Conservation (phyloP, 2,113 vertebrate genomes). For the Gnathonemus longibarbis region DNA sequence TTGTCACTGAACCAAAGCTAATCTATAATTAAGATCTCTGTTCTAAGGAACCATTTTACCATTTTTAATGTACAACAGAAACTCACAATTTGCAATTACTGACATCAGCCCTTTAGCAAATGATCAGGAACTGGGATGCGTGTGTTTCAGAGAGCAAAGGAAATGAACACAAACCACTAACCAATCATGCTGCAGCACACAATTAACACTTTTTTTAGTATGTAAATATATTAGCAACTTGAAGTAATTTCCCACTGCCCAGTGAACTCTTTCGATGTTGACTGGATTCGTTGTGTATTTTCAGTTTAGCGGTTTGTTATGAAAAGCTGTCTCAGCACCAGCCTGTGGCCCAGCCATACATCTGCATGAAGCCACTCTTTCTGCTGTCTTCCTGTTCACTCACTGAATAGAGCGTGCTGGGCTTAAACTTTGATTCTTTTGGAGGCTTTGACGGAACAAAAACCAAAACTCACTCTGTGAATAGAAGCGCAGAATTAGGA, state of each 20-base stretch:
- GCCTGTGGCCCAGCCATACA: constrained; percentile 24
- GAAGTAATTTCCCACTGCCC: constrained; percentile 41
- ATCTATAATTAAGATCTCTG: constrained; percentile 6
- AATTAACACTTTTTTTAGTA: constrained; percentile 21
- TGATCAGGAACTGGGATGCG: neutral
- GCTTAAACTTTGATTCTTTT: neutral
- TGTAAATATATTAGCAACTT: constrained; percentile 33
- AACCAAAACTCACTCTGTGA: neutral
- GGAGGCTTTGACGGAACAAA: neutral
- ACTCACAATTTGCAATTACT: neutral
- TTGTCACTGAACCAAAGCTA: neutral
- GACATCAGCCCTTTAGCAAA: neutral
- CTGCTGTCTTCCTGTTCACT: constrained; percentile 27
- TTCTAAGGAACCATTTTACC: neutral
- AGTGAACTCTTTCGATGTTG: constrained; percentile 37
- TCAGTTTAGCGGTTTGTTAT: constrained; percentile 27
- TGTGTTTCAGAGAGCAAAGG: neutral
- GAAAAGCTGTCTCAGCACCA: constrained; percentile 43
- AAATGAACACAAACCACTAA: neutral
- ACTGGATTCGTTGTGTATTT: constrained; percentile 38
- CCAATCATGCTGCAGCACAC: neutral
- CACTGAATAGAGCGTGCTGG: neutral
- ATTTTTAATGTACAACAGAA: neutral
- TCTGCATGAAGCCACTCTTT: constrained; percentile 24
- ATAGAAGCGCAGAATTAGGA: neutral